A percentile compares a stretch with the other conserved stretches of the same genome.
Evolutionary conservation across 2,888 invertebrate species (phyloP).

Genomic region (Xestobium rufovillosum): DNA sequence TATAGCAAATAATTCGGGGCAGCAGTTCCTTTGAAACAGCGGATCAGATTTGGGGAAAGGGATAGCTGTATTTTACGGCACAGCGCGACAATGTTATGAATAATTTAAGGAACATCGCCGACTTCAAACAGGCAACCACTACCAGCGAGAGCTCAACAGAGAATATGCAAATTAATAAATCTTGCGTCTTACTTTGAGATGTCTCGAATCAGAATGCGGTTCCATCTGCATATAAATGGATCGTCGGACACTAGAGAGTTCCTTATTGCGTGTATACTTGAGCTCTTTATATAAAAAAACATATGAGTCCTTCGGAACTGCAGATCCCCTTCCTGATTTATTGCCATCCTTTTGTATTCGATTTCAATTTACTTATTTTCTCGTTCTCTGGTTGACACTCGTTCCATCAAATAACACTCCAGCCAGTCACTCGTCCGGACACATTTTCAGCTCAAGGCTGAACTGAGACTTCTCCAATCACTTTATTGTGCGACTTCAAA

Average conservation of each 20-base stretch:
- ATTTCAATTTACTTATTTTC: slow-evolving; percentile 1
- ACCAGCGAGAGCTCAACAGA: slow-evolving; percentile 26
- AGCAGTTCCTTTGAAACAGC: no score
- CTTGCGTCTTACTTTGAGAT: slow-evolving; percentile 40
- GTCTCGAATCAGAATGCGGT: slow-evolving; percentile 32
- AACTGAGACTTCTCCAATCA: no score
- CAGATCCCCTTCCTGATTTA: not conserved
- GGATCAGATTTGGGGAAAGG: slow-evolving; percentile 21
- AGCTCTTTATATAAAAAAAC: slow-evolving; percentile 1
- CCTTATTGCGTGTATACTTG: slow-evolving; percentile 24
- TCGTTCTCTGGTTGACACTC: slow-evolving; percentile 3
- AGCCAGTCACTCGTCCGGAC: not conserved
- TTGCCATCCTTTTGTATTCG: not conserved
- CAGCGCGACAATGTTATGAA: slow-evolving; percentile 40
- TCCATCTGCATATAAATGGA: slow-evolving; percentile 41
- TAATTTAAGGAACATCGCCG: slow-evolving; percentile 38
- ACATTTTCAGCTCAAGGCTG: slow-evolving; percentile 3
- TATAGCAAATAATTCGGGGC: no score
- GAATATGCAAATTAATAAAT: slow-evolving; percentile 43
- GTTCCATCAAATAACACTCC: slow-evolving; percentile 2
- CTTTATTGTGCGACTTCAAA: no score
- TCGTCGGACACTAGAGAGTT: slow-evolving; percentile 32
- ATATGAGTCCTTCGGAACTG: not conserved
- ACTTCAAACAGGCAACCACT: slow-evolving; percentile 36
- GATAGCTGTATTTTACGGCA: slow-evolving; percentile 31